These are phyloP conservation scores for Catostomus latipinnis DNA, from an alignment of 2,797 vertebrate species.

Conservation along the genomic window DNA sequence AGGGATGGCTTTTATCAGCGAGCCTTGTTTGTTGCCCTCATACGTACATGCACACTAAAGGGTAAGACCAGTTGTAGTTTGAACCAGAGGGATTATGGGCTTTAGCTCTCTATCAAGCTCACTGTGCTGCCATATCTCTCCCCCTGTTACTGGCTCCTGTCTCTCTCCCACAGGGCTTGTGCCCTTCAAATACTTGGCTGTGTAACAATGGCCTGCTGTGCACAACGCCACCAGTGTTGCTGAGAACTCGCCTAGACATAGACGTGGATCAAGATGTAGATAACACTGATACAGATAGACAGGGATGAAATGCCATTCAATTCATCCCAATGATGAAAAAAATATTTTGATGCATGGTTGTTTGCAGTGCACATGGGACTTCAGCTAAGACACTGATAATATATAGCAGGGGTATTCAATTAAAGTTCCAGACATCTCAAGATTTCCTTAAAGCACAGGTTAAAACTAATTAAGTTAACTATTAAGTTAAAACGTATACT, in stretches of 20 bases:
- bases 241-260: slow-evolving; percentile 33
- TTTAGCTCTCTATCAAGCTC: slow-evolving; percentile 45
- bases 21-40: slow-evolving; percentile 25
- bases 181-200: slow-evolving; percentile 48
- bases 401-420: slow-evolving; percentile 14
- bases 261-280: slow-evolving; percentile 37
- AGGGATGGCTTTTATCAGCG: slow-evolving; percentile 27
- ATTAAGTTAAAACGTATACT: not conserved
- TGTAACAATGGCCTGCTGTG: slow-evolving; percentile 44
- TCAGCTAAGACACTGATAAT: slow-evolving; percentile 17
- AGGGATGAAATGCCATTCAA: slow-evolving; percentile 34
- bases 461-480: not conserved
- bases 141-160: slow-evolving; percentile 42
- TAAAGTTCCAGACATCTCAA: slow-evolving; percentile 9
- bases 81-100: slow-evolving; percentile 46
- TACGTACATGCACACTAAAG: not conserved
- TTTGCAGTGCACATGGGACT: not conserved
- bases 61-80: slow-evolving; percentile 41
- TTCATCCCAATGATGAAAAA: not conserved
- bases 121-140: slow-evolving; percentile 41
- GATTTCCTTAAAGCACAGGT: not conserved
- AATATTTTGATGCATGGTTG: not conserved
- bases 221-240: slow-evolving; percentile 43
- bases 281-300: slow-evolving; percentile 22
- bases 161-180: slow-evolving; percentile 44